Percentiles rank a stretch among this genome's conserved stretches.
Evolutionary conservation across 2,888 invertebrate genomes (phyloP).

Genomic region (Mystacides longicornis): DNA sequence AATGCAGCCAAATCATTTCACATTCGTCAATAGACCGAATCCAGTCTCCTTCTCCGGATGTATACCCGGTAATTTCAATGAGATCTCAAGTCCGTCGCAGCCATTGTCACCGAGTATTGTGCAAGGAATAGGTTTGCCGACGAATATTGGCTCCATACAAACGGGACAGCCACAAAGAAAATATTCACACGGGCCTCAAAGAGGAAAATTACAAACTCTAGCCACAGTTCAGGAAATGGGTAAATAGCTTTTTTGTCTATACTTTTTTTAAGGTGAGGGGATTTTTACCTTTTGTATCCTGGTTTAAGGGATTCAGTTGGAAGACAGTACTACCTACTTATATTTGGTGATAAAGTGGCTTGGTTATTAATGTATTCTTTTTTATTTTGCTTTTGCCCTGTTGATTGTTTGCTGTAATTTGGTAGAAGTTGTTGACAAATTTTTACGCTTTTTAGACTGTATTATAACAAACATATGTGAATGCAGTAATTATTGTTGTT

Average conservation of each 20-base stretch:
- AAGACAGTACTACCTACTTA: too few species aligned
- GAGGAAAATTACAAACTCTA: constrained; percentile 42
- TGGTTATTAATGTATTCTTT: too few species aligned
- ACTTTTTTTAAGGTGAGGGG: neutral
- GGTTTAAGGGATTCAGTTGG: too few species aligned
- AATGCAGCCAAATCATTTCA: neutral
- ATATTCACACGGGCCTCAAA: constrained; percentile 44
- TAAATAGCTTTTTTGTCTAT: constrained; percentile 39
- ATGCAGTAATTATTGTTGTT: too few species aligned
- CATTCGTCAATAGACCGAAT: neutral
- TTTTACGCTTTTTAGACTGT: too few species aligned
- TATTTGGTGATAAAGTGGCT: too few species aligned
- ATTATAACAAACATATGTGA: too few species aligned
- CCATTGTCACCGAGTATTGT: neutral
- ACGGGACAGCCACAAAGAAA: constrained; percentile 38
- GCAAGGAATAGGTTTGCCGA: constrained; percentile 7
- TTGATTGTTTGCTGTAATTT: too few species aligned
- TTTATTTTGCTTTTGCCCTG: too few species aligned
- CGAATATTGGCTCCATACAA: constrained; percentile 10
- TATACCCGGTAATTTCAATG: neutral
- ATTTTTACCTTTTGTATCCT: neutral
- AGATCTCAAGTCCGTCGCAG: neutral
- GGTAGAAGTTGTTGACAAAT: too few species aligned
- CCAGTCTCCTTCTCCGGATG: neutral
- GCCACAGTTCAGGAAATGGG: constrained; percentile 74